Base-by-base conservation (phyloP, 2,888 invertebrate species). In the Lottia gigantea region DNA sequence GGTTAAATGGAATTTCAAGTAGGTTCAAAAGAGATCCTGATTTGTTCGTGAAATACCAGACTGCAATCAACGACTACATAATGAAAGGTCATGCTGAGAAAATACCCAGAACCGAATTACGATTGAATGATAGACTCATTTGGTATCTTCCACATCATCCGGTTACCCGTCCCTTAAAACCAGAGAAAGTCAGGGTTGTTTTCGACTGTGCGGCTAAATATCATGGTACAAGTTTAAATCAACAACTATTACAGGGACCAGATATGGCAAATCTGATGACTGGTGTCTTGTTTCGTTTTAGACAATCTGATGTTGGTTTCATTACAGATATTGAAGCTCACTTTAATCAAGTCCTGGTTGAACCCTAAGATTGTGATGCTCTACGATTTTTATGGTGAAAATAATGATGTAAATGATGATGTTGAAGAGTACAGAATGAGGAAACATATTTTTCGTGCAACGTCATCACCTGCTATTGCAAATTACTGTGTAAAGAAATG, bases 261-360 rank as follows among this genome's bases (percentile, higher is more conserved):
- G 73, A 78, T 47, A 45, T 77, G n/a, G 76, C 74, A 3, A 78
- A 78, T 67, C 66, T n/a, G 16, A 62, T 78, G 0, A n/a, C 74
- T 23, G 73, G 76, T n/a, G 78, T 79, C 19, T 62, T 79, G 1
- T 68, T 71, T 19, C 45, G 79, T 16, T 78, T 78, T 45, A 64
- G 77, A 62, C 16, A 72, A 49, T 71, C 73, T 25, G 61, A 61
- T 16, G 40, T 77, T 4, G 74, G 76, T 7, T 12, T 78, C 12
- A 68, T 67, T 64, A 73, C 71, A 15, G 76, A 77, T 46, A 67
- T 77, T 12, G 71, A 73, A 64, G n/a, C 67, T 4, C 75, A 75
- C 75, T 78, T 73, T 47, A 62, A 75, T 47, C 76, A 76, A 46
- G 74, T 74, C 31, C 14, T 15, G 7, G 76, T 78, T 7, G 45